Conservation (phyloP, 2,113 vertebrate species). For the Tapirus terrestris region DNA sequence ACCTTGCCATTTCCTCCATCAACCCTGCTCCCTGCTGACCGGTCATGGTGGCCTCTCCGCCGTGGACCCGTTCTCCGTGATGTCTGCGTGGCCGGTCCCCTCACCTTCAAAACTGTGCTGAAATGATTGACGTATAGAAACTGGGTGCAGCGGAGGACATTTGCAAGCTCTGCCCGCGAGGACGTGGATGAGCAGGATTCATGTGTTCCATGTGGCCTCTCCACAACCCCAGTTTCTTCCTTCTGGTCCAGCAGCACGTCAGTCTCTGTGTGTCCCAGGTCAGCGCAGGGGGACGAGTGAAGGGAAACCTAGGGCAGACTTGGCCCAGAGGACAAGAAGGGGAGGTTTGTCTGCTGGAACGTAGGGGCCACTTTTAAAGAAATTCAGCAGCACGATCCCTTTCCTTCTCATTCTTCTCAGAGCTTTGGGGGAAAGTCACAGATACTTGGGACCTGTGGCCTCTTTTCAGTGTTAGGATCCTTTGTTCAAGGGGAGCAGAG, state of each 20-base stretch:
- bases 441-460: neutral
- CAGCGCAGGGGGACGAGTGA: neutral
- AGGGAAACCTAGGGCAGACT: neutral
- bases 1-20: neutral
- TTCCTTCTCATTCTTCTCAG: neutral
- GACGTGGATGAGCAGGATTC: neutral
- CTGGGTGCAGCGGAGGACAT: neutral
- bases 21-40: neutral
- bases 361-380: neutral
- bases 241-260: neutral
- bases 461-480: neutral
- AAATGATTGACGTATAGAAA: neutral
- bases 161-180: neutral
- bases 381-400: neutral
- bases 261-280: neutral
- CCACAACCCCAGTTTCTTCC: neutral
- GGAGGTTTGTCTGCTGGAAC: neutral
- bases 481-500: neutral
- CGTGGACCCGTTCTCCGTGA: neutral
- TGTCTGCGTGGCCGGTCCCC: neutral
- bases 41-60: neutral
- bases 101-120: neutral
- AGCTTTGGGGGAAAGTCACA: neutral
- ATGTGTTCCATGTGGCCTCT: neutral
- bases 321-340: rapidly evolving